Evolutionary conservation across 2,113 vertebrate genomes (phyloP).

Genomic region (Sinocyclocheilus rhinocerous): DNA sequence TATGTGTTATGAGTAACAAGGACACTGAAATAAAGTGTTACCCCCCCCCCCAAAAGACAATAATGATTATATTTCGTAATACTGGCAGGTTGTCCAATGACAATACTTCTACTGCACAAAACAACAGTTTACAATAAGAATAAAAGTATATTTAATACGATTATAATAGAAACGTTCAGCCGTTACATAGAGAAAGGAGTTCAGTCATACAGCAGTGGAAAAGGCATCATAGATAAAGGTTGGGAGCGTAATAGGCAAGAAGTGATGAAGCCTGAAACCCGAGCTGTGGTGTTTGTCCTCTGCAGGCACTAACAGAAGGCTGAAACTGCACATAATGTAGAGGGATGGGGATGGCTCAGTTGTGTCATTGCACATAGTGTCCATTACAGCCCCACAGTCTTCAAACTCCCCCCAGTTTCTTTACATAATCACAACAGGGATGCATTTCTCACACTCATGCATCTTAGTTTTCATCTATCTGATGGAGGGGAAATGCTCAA

Average conservation of each 20-base stretch:
- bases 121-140: background rate
- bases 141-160: background rate
- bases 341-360: background rate
- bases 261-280: conserved; percentile 6
- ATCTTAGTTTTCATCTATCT: background rate
- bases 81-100: too few species aligned
- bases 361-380: background rate
- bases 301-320: background rate
- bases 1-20: background rate
- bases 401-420: background rate
- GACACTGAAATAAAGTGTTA: background rate
- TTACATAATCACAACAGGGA: conserved; percentile 14
- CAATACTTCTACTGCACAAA: background rate
- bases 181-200: background rate
- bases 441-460: background rate
- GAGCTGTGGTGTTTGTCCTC: conserved; percentile 15
- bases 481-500: background rate
- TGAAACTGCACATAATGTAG: background rate
- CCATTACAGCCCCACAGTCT: background rate
- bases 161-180: background rate
- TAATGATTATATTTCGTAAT: too few species aligned
- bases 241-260: background rate
- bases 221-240: background rate
- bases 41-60: too few species aligned
- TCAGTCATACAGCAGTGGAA: background rate